Percentiles rank a stretch among this genome's conserved stretches.
Conservation (phyloP, 2,888 invertebrate genomes). For the Antheraea assamensis region DNA sequence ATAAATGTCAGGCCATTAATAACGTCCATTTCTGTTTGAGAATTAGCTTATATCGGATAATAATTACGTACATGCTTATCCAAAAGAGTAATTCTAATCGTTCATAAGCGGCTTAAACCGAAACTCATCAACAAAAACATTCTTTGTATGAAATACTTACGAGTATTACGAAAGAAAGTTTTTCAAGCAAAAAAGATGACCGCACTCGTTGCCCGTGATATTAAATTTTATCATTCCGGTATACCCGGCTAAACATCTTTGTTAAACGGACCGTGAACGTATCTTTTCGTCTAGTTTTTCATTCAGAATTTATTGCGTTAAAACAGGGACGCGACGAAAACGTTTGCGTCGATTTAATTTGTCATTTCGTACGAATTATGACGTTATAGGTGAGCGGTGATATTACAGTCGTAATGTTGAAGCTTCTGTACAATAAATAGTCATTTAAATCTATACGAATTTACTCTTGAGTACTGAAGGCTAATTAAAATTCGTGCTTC, state of each 20-base stretch:
- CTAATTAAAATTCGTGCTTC: no score
- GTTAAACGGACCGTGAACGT: constrained; percentile 57
- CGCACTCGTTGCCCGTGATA: constrained; percentile 48
- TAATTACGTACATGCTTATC: background rate
- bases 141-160: constrained; percentile 36
- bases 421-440: background rate
- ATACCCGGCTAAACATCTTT: constrained; percentile 61
- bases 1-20: no score
- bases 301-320: constrained; percentile 41
- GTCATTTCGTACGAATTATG: background rate
- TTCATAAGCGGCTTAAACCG: background rate
- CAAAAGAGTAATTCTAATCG: background rate
- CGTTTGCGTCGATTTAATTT: background rate
- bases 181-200: constrained; percentile 53
- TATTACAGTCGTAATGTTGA: background rate
- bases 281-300: constrained; percentile 52
- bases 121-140: constrained; percentile 11
- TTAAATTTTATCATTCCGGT: constrained; percentile 70
- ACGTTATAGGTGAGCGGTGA: background rate
- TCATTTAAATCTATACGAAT: no score
- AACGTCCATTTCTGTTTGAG: no score
- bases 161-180: constrained; percentile 46
- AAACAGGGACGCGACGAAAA: constrained; percentile 5
- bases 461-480: no score
- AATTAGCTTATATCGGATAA: background rate